phyloP scores from a whole-genome alignment of 2,797 vertebrate genomes.

The Schizothorax lantsangensis region DNA sequence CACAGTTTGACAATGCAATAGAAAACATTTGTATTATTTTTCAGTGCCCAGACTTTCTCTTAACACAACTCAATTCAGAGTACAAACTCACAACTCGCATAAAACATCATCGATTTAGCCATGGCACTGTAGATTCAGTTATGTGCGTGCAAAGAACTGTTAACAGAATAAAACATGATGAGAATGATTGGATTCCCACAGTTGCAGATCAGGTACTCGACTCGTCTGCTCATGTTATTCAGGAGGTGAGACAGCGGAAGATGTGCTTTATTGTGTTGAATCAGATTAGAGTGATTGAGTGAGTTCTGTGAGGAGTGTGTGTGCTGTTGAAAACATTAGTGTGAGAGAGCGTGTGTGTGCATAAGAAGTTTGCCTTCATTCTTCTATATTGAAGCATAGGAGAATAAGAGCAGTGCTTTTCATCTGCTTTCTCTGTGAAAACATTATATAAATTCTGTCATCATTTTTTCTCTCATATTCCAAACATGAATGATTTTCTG shows the following conservation, averaged over 20 bases:
- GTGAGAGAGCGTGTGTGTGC: background rate
- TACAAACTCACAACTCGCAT: background rate
- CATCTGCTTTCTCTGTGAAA: background rate
- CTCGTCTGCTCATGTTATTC: background rate
- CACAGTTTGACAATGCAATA: background rate
- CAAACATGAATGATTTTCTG: background rate
- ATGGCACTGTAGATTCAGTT: background rate
- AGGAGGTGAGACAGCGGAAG: background rate
- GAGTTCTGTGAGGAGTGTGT: background rate
- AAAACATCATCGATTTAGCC: background rate
- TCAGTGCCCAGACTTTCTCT: background rate
- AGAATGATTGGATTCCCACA: background rate
- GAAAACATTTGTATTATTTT: background rate
- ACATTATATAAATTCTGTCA: background rate
- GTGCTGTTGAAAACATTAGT: slow-evolving; percentile 14
- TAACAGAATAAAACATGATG: background rate
- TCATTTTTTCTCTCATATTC: background rate
- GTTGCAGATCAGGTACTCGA: background rate
- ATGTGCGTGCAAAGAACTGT: background rate
- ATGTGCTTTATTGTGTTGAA: background rate
- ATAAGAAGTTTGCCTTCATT: background rate
- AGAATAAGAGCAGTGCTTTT: background rate
- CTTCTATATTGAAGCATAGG: background rate
- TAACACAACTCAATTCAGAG: background rate
- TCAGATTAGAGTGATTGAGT: slow-evolving; percentile 3